These are phyloP conservation scores for Rhea americana DNA, from an alignment of 2,113 vertebrate genomes.

Conservation along the genomic window DNA sequence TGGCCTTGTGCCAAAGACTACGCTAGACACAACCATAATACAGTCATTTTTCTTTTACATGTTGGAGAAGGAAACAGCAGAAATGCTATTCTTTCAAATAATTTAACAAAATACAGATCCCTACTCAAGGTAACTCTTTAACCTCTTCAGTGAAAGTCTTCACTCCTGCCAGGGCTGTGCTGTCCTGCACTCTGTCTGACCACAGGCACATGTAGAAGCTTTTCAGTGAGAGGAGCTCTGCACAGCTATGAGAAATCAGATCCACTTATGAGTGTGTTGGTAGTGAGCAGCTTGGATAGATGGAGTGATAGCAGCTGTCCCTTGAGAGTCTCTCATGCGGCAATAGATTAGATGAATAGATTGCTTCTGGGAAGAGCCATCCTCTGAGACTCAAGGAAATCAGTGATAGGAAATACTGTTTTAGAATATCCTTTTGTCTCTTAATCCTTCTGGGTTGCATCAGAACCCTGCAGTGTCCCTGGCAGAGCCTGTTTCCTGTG, in stretches of 20 bases:
- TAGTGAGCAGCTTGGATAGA: not conserved
- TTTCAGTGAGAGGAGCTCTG: not conserved
- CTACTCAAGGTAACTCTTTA: slow-evolving; percentile 69
- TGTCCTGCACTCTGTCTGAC: slow-evolving; percentile 30
- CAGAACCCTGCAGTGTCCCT: not conserved
- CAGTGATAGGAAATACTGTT: not conserved
- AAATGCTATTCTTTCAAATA: slow-evolving; percentile 72
- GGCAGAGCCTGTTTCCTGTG: not conserved
- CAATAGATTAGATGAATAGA: not conserved
- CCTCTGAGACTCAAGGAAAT: not conserved
- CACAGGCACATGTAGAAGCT: not conserved
- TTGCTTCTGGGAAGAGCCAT: not conserved
- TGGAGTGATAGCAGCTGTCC: not conserved
- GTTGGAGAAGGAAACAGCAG: slow-evolving; percentile 71
- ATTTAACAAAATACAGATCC: slow-evolving; percentile 73
- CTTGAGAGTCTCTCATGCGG: not conserved
- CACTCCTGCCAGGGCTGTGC: not conserved
- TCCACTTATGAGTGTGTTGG: not conserved
- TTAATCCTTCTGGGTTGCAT: not conserved
- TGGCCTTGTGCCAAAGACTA: slow-evolving; percentile 61
- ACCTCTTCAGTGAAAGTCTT: slow-evolving; percentile 54
- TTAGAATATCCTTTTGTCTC: not conserved
- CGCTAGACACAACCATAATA: slow-evolving; percentile 69
- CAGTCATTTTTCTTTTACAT: slow-evolving; percentile 70
- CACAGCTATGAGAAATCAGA: not conserved